Evolutionary conservation across 2,888 invertebrate species (phyloP).

Genomic region (Drosophila robusta): DNA sequence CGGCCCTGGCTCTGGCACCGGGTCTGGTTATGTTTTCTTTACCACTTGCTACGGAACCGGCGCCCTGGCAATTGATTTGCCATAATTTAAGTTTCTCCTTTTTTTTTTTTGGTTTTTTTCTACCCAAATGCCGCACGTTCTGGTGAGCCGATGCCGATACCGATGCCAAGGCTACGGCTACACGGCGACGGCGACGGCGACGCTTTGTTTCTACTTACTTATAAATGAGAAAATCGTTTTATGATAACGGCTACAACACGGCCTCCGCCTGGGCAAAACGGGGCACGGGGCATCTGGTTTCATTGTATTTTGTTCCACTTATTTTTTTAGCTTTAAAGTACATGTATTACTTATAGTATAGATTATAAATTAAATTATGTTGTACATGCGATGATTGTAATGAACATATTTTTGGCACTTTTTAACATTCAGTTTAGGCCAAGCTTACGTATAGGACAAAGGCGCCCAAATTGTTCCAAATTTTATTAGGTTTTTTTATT

Average conservation of each 20-base stretch:
- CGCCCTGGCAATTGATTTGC: slow-evolving; percentile 82
- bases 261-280: slow-evolving; percentile 2
- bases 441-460: background rate
- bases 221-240: slow-evolving; percentile 79
- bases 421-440: background rate
- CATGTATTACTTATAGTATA: slow-evolving; percentile 3
- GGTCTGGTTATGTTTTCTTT: slow-evolving; percentile 61
- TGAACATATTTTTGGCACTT: background rate
- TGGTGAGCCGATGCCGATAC: slow-evolving; percentile 38
- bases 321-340: slow-evolving; percentile 9
- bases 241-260: slow-evolving; percentile 67
- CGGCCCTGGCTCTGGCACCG: slow-evolving; percentile 15
- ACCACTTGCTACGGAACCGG: slow-evolving; percentile 36
- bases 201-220: slow-evolving; percentile 51
- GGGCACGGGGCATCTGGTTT: slow-evolving; percentile 53
- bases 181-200: slow-evolving; percentile 30
- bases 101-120: slow-evolving; percentile 16
- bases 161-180: slow-evolving; percentile 15
- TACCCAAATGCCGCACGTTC: slow-evolving; percentile 47
- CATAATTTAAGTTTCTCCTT: slow-evolving; percentile 80
- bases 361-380: slow-evolving; percentile 11
- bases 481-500: no score
- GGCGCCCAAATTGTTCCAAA: background rate
- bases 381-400: background rate
- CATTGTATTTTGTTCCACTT: slow-evolving; percentile 17